Evolutionary conservation across 1,140 invertebrate genomes (phyloP), one percentile per base, ranked within the genome.

Genomic region (Papilio aristodemus): DNA sequence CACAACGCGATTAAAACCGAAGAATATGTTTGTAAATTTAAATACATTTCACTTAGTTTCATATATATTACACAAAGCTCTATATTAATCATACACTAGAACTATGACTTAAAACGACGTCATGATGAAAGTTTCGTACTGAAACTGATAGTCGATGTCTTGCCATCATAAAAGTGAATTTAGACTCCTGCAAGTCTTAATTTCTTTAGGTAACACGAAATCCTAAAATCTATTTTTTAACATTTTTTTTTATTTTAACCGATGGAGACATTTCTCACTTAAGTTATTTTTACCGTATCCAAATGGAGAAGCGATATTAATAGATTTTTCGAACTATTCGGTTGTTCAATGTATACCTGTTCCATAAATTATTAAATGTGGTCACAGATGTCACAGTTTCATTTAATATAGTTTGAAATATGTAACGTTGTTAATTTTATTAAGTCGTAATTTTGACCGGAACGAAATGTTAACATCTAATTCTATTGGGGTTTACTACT

Each of bases 381-480:
- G 73, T 60, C 70, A 69, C 66, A 54, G 69, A 68, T 70, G 79
- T 81, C 80, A 78, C 75, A 76, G 67, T 60, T 77, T 75, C 77
- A 74, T 83, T 89, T 87, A 84, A 77, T 70, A 73, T 68, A 54
- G 50, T 62, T 62, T 89, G 79, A 87, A 77, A 79, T 85, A 89
- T 74, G 80, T 72, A 67, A 62, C 63, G 71, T 57, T 69, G 76
- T 72, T 72, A 66, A 70, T 89, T 87, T 84, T 85, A 89, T 88
- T 78, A 85, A 84, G 80, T 80, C 78, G 83, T 89, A 83, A 87
- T 79, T 85, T 84, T 73, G 71, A 68, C 69, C 72, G 85, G 79
- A 84, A 86, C 86, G 79, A 86, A 88, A 85, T 38, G 57, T 50
- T 67, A 67, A 50, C 71, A 73, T 73, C 46, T 54, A 54, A 22